These are phyloP conservation scores for Epinephelus moara DNA, from an alignment of 2,113 vertebrate species.

Conservation along the genomic window DNA sequence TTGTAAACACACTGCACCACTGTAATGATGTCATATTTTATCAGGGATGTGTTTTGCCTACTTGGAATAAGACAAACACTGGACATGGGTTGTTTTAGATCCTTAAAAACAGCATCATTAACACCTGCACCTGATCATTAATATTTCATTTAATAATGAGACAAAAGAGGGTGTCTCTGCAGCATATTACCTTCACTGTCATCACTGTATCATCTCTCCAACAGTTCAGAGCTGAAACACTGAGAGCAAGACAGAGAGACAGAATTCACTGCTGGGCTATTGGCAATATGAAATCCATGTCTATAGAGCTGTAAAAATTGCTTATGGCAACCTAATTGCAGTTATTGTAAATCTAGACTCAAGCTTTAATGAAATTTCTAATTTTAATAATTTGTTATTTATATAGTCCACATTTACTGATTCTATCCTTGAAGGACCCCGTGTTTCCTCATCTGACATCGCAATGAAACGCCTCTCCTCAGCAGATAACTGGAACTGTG, in stretches of 20 bases:
- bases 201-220: background rate
- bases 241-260: constrained; percentile 5
- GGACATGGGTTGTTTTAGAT: background rate
- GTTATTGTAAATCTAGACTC: constrained; percentile 74
- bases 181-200: background rate
- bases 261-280: constrained; percentile 71
- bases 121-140: background rate
- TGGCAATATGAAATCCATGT: constrained; percentile 75
- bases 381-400: constrained; percentile 74
- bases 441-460: constrained; percentile 62
- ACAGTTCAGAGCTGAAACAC: too few relatives aligned
- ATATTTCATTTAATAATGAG: background rate
- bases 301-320: constrained; percentile 77
- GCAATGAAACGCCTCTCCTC: constrained; percentile 38
- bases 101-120: background rate
- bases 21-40: background rate
- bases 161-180: background rate
- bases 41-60: background rate
- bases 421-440: constrained; percentile 25
- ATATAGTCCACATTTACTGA: constrained; percentile 57
- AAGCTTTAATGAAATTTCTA: constrained; percentile 76
- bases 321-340: background rate
- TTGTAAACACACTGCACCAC: background rate
- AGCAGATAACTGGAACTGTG: constrained; percentile 54
- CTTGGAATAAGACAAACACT: background rate